phyloP scores from a whole-genome alignment of 2,113 vertebrate species.

The Riparia riparia region DNA sequence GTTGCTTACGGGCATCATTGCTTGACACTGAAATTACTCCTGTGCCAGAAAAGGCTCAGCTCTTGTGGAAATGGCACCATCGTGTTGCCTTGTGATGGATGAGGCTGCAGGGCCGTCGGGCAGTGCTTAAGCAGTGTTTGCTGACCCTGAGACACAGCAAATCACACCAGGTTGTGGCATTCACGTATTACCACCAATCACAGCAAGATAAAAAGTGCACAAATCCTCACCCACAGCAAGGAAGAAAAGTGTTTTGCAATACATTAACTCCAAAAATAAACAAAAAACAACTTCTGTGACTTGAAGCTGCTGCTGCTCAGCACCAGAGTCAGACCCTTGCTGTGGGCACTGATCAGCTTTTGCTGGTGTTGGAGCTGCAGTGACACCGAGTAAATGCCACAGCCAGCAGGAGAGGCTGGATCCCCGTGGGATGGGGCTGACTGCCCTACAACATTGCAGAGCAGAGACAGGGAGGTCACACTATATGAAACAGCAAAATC shows the following conservation, averaged over 20 bases:
- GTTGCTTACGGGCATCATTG: rapidly evolving
- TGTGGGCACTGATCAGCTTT: not conserved
- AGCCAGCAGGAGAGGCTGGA: not conserved
- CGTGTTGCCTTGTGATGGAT: rapidly evolving
- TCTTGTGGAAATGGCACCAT: rapidly evolving
- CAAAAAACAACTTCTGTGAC: not conserved
- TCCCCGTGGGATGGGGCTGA: not conserved
- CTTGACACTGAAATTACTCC: rapidly evolving
- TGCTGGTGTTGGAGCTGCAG: not conserved
- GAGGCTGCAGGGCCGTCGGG: rapidly evolving
- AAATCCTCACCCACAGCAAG: not conserved
- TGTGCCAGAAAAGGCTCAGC: rapidly evolving
- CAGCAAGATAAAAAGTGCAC: rapidly evolving
- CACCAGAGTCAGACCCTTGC: rapidly evolving
- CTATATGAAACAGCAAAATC: not conserved
- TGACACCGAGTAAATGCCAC: rapidly evolving
- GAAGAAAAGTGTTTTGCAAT: rapidly evolving
- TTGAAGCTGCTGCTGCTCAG: not conserved
- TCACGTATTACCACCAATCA: not conserved
- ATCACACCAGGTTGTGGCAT: rapidly evolving
- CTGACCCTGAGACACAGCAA: not conserved
- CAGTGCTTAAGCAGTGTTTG: not conserved
- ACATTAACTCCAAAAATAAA: not conserved
- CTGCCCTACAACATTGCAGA: not conserved
- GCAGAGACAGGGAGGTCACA: not conserved